Evolutionary conservation across 2,113 vertebrate species (phyloP).

Genomic region (Aptenodytes patagonicus): DNA sequence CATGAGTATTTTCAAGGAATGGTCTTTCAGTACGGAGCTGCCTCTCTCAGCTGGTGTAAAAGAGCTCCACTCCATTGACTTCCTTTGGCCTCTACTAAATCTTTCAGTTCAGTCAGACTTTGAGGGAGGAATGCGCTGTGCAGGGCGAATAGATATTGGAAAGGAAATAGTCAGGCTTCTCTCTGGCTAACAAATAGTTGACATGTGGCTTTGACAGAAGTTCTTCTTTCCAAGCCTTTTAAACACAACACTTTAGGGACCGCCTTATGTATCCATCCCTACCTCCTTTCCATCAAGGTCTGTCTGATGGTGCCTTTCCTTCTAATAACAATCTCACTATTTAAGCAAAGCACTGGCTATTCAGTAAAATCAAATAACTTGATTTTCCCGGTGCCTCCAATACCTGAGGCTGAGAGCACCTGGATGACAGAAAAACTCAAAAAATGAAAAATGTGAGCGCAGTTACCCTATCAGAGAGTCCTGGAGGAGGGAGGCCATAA

Average conservation of each 20-base stretch:
- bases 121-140: neutral
- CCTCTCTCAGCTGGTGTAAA: neutral
- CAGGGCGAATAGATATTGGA: neutral
- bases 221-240: neutral
- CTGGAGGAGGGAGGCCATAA: neutral
- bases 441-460: neutral
- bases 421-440: neutral
- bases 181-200: neutral
- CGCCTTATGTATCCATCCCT: neutral
- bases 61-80: neutral
- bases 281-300: neutral
- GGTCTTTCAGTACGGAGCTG: fast-evolving
- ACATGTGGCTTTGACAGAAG: neutral
- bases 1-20: neutral
- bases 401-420: neutral
- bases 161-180: neutral
- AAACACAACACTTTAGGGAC: neutral
- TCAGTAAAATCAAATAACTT: neutral
- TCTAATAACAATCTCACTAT: neutral
- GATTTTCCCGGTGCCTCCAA: neutral
- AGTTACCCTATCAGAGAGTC: neutral
- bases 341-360: neutral
- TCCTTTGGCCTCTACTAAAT: neutral
- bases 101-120: neutral
- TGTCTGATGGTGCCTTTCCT: neutral